Evolutionary conservation across 2,113 vertebrate species (phyloP).

Genomic region (Lampris incognitus): DNA sequence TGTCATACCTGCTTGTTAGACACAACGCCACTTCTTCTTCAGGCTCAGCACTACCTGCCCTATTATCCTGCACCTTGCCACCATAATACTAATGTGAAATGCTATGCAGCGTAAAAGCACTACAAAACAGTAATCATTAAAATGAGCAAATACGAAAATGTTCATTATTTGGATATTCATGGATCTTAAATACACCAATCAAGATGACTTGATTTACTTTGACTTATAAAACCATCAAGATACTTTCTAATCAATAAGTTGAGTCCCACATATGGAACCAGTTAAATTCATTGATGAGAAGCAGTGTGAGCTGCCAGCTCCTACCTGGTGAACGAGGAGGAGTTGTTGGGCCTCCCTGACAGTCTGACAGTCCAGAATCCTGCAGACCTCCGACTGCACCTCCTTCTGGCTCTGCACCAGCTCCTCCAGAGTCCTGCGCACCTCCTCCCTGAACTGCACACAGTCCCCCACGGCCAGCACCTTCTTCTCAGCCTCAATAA

Average conservation of each 20-base stretch:
- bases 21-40: no score
- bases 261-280: no score
- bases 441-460: constrained; percentile 91
- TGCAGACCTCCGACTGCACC: constrained; percentile 85
- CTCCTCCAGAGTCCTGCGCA: constrained; percentile 87
- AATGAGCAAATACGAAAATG: no score
- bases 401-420: constrained; percentile 89
- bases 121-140: no score
- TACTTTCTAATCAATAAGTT: not conserved
- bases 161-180: no score
- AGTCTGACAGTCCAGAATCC: constrained; percentile 89
- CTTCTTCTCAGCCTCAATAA: constrained; percentile 88
- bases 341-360: constrained; percentile 92
- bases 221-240: not conserved
- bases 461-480: constrained; percentile 89
- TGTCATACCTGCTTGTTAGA: no score
- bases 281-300: not conserved
- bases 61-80: no score
- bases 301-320: not conserved
- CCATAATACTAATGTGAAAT: not conserved
- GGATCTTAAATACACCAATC: not conserved
- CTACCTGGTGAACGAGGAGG: constrained; percentile 91
- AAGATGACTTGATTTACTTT: not conserved
- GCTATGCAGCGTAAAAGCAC: no score
- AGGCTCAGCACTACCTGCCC: no score